phyloP scores from a whole-genome alignment of 2,113 vertebrate species.

The Pedionomus torquatus region DNA sequence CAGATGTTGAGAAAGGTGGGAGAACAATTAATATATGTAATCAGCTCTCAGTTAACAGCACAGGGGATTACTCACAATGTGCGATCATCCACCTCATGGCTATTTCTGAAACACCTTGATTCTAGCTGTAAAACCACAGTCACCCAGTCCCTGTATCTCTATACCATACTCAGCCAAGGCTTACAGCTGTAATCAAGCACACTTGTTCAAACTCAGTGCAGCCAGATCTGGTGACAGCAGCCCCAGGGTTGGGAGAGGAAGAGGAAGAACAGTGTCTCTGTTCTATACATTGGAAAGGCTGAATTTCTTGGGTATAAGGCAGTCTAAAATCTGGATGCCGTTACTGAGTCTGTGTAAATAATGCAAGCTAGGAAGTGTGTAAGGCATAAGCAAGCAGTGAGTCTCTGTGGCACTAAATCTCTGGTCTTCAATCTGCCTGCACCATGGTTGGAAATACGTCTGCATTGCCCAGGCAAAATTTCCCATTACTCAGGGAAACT shows the following conservation, averaged over 20 bases:
- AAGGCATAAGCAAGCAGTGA: not conserved
- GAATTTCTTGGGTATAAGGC: not conserved
- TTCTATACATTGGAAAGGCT: not conserved
- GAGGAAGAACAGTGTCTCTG: not conserved
- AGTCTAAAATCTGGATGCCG: not conserved
- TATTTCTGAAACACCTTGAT: not conserved
- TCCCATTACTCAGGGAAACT: not conserved
- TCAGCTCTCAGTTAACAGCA: not conserved
- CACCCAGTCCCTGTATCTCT: not conserved
- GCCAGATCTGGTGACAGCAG: not conserved
- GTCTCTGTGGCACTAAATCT: not conserved
- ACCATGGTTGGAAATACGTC: not conserved
- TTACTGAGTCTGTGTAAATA: not conserved
- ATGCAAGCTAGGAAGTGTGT: not conserved
- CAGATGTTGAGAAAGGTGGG: not conserved
- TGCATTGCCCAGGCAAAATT: fast-evolving
- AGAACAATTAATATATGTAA: not conserved
- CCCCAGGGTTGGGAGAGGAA: not conserved
- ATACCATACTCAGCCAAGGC: not conserved
- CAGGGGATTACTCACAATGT: not conserved
- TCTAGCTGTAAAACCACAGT: not conserved
- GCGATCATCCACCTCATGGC: not conserved
- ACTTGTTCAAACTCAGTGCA: not conserved
- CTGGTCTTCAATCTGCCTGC: not conserved
- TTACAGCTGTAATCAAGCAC: not conserved